A percentile compares a stretch with the other conserved stretches of the same genome.
phyloP scores from a whole-genome alignment of 1,140 invertebrate species.

The Pseudomyrmex pallidus region DNA sequence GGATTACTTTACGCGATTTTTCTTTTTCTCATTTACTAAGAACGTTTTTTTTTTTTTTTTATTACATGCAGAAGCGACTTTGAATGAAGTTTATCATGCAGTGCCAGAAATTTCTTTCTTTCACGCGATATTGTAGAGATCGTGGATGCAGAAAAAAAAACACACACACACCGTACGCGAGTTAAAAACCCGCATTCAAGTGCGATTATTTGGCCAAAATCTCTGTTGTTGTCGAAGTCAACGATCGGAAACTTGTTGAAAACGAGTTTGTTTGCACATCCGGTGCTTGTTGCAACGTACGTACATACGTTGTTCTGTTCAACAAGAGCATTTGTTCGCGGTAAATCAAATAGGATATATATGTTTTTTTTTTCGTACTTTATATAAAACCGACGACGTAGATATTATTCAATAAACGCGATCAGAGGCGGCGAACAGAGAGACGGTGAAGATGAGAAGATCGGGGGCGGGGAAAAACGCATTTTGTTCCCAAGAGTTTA shows the following conservation, averaged over 20 bases:
- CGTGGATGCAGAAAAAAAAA: neutral
- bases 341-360: neutral
- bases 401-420: slow-evolving; percentile 47
- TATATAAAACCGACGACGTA: slow-evolving; percentile 15
- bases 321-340: slow-evolving; percentile 6
- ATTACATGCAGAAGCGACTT: neutral
- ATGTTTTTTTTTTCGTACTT: slow-evolving; percentile 27
- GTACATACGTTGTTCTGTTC: slow-evolving; percentile 20
- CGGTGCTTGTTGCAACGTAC: neutral
- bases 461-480: slow-evolving; percentile 5
- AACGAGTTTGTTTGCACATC: neutral
- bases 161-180: no score
- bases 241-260: slow-evolving; percentile 23
- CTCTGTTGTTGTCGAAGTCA: slow-evolving; percentile 17
- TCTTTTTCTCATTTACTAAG: neutral
- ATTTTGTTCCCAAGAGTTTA: slow-evolving; percentile 8
- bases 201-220: slow-evolving; percentile 34
- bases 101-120: neutral
- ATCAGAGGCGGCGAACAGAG: neutral
- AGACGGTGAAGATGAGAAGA: neutral
- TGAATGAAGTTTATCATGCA: neutral
- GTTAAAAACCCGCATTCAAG: neutral
- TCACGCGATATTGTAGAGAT: neutral
- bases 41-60: neutral
- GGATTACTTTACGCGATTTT: neutral